A percentile compares a stretch with the other conserved stretches of the same genome.
Evolutionary conservation across 2,888 invertebrate genomes (phyloP).

Genomic region (Eubasilissa splendida): DNA sequence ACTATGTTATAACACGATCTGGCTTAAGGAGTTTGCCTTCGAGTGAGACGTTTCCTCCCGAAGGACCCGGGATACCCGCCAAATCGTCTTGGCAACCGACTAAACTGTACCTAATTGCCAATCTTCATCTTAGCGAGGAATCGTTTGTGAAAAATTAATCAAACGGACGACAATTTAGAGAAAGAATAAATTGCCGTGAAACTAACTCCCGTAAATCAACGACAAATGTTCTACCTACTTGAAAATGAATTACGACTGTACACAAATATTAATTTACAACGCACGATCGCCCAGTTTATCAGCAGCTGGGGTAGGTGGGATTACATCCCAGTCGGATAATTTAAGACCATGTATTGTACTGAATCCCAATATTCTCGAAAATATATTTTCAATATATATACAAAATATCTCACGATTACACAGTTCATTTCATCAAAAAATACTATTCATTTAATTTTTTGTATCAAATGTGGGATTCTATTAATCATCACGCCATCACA

Average conservation of each 20-base stretch:
- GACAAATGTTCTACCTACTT: background rate
- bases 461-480: no score
- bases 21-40: slow-evolving; percentile 11
- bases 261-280: background rate
- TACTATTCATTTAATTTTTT: no score
- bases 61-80: slow-evolving; percentile 20
- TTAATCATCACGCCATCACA: no score
- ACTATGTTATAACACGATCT: background rate
- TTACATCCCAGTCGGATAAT: no score
- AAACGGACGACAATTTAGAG: slow-evolving; percentile 18
- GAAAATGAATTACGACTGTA: slow-evolving; percentile 12
- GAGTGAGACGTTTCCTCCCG: slow-evolving; percentile 5
- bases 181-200: slow-evolving; percentile 6
- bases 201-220: background rate
- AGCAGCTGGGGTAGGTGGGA: background rate
- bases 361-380: no score
- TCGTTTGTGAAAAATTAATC: slow-evolving; percentile 11
- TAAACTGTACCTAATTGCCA: slow-evolving; percentile 27
- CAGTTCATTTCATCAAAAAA: no score
- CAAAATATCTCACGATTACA: no score
- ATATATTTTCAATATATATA: no score
- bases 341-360: no score
- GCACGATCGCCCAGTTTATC: background rate
- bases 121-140: slow-evolving; percentile 28
- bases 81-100: slow-evolving; percentile 31